Evolutionary conservation across 2,888 invertebrate species (phyloP), one percentile per base, ranked within the genome.

Genomic region (Parnassius glacialis): DNA sequence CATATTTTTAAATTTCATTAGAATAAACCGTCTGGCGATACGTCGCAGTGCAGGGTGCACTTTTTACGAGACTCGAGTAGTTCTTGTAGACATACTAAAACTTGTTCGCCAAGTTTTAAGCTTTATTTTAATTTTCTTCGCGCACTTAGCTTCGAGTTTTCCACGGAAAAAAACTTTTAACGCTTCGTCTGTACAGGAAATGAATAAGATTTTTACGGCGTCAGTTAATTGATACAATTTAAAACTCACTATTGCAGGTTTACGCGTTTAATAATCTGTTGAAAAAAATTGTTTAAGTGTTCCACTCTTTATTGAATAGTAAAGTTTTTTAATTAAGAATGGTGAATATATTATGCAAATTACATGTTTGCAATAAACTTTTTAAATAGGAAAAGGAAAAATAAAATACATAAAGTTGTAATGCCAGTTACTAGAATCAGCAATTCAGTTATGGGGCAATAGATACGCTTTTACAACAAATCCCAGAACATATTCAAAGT

Each of bases 51-150:
- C 80, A 80, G 80, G 76, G 72, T 75, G 77, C 74, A 76, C 76
- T 86, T 88, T 89, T 88, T 85, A 84, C 76, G 81, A 79, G 73
- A 67, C 73, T 74, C 75, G 65, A 80, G 80, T 76, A 75, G 70
- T 69, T 69, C 74, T 76, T 70, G 76, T 78, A 83, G 83, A 80
- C 82, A 82, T 77, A 81, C 79, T 84, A 81, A 85, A 87, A 87
- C 81, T 87, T 84, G 83, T 67, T 79, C 81, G 81, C 73, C 79
- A 82, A 88, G 80, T 87, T 87, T 81, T 77, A 83, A 83, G 84
- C 84, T 88, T 85, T 85, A 87, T 88, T 90, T 90, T 90, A 89
- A 90, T 90, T 90, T 89, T 84, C 81, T 77, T 78, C 74, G 79
- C 80, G 75, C 77, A 78, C 67, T 68, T 67, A 58, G 50, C 62